Base-by-base conservation (phyloP, 2,888 invertebrate species). In the Pycnomerus fuliginosus region DNA sequence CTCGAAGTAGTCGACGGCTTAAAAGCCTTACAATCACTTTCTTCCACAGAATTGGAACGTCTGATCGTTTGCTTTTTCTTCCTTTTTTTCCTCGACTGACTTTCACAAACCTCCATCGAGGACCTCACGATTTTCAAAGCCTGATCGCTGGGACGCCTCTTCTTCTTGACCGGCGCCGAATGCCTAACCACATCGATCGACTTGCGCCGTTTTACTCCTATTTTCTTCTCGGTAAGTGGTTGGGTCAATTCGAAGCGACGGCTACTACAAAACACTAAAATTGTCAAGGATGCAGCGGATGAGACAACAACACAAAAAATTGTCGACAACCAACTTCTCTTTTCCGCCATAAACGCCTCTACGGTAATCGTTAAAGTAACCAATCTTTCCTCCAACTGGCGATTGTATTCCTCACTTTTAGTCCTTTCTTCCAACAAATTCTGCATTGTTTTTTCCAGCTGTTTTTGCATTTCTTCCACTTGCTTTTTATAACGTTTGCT, bases 401-500 rank as follows among this genome's bases (percentile, higher is more conserved):
- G 69, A 49, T 75, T 73, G 39, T 80, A 69, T 58, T 93, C 91
- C 48, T 92, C 90, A 35, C 85, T 77, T 62, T 87, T 87, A 56
- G 83, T 82, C 34, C 82, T 80, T 61, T 89, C 87, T 53, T 88
- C 88, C 43, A 79, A 79, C 75, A 87, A 79, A 32, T 84, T 80
- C 14, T 78, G 75, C 17, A 90, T 78, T 0, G 90, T 88, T 60
- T 87, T 87, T 56, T 90, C 87, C 56, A 92, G 80, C 2, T 88
- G 82, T 56, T 83, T 80, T 69, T 94, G 92, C 82, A 95, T 86
- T 64, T 96, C 96, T 71, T 97, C 96, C 33, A 95, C 94, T 75
- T 97, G 96, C 60, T 90, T 92, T 68, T 94, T 94, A 74, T 97
- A 98, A 10, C 95, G 80, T 40, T 90, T 83, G 72, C 96, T 96